These are phyloP conservation scores for Hydrotaea diabolus DNA, from an alignment of 2,888 invertebrate species.

Conservation along the genomic window DNA sequence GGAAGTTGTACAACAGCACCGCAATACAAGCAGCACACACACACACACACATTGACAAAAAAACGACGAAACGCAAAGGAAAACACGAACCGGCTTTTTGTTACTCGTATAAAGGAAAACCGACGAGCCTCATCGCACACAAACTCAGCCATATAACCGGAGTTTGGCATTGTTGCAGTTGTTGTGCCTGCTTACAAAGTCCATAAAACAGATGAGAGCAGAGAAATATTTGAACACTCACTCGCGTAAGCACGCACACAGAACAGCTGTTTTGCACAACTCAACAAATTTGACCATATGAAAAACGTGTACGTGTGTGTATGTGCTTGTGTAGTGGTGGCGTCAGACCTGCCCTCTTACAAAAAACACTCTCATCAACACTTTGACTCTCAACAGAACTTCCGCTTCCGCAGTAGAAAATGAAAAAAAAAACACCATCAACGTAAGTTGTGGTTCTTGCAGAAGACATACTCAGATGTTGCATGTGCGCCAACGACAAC, in stretches of 20 bases:
- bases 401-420: constrained; percentile 60
- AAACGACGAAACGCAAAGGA: neutral
- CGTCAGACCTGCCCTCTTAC: constrained; percentile 38
- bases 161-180: neutral
- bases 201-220: constrained; percentile 36
- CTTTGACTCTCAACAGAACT: constrained; percentile 54
- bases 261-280: constrained; percentile 62
- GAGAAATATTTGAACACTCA: constrained; percentile 33
- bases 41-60: constrained; percentile 1
- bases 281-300: constrained; percentile 39
- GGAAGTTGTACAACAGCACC: constrained; percentile 53
- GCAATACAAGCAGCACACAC: neutral
- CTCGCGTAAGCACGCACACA: neutral
- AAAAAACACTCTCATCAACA: constrained; percentile 52
- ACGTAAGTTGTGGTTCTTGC: constrained; percentile 1
- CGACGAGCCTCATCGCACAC: constrained; percentile 11
- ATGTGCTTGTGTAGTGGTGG: constrained; percentile 21
- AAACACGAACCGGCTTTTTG: constrained; percentile 38
- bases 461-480: constrained; percentile 59
- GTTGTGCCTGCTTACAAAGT: neutral
- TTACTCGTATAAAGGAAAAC: constrained; percentile 1
- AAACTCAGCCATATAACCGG: constrained; percentile 9
- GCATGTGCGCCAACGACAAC: neutral
- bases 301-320: neutral
- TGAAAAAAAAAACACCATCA: constrained; percentile 48